Conservation (phyloP, 2,888 invertebrate genomes). For the Epinotia ramella region DNA sequence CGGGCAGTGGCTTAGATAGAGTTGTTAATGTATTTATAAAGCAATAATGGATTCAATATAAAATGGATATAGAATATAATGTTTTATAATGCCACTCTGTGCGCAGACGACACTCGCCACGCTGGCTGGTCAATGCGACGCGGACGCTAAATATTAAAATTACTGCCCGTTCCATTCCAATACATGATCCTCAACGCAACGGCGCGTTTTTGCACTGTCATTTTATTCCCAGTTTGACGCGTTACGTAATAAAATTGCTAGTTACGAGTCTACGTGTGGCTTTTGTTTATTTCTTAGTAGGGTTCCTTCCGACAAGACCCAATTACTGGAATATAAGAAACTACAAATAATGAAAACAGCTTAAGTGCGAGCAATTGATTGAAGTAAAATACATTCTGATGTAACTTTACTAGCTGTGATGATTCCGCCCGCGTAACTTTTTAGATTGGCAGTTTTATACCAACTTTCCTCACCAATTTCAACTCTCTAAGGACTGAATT, state of each 20-base stretch:
- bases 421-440: too few relatives aligned
- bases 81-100: conserved; percentile 61
- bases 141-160: conserved; percentile 65
- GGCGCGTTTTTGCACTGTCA: conserved; percentile 36
- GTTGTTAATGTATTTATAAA: not conserved
- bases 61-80: not conserved
- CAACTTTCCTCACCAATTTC: too few relatives aligned
- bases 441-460: too few relatives aligned
- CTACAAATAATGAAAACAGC: too few relatives aligned
- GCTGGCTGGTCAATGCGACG: conserved; percentile 68
- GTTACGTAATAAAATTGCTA: conserved; percentile 24
- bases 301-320: not conserved
- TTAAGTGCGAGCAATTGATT: too few relatives aligned
- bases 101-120: conserved; percentile 67
- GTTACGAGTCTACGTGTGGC: conserved; percentile 9
- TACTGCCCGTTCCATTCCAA: conserved; percentile 48
- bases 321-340: too few relatives aligned
- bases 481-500: too few relatives aligned
- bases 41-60: not conserved
- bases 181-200: conserved; percentile 38
- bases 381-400: too few relatives aligned
- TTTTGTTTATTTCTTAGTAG: conserved; percentile 24
- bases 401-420: too few relatives aligned
- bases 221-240: conserved; percentile 32
- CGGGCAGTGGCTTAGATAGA: not conserved